These are phyloP conservation scores for Sakesphorus luctuosus DNA, from an alignment of 2,113 vertebrate genomes.

Conservation along the genomic window DNA sequence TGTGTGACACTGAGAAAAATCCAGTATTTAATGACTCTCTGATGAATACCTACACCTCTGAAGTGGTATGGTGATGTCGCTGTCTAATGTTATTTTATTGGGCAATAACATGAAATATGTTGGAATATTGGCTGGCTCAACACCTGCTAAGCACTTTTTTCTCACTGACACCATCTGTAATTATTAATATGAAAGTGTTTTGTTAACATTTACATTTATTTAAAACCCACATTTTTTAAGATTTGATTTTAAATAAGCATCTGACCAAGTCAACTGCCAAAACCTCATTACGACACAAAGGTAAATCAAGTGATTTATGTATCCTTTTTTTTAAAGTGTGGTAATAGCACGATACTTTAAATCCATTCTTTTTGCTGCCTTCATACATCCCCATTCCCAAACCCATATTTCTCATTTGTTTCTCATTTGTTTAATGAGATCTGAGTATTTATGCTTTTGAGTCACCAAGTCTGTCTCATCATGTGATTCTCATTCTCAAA, in stretches of 20 bases:
- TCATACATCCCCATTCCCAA: background rate
- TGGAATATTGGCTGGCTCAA: constrained; percentile 4
- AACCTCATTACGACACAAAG: background rate
- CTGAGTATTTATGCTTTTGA: background rate
- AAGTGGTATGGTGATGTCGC: constrained; percentile 30
- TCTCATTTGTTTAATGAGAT: background rate
- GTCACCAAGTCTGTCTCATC: background rate
- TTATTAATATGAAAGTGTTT: constrained; percentile 46
- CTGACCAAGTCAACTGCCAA: constrained; percentile 2
- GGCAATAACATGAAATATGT: constrained; percentile 53
- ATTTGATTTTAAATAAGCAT: constrained; percentile 25
- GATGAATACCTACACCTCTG: constrained; percentile 48
- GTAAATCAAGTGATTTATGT: background rate
- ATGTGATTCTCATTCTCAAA: background rate
- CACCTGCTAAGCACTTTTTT: constrained; percentile 51
- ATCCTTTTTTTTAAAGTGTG: background rate
- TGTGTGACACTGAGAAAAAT: constrained; percentile 21
- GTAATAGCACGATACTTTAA: background rate
- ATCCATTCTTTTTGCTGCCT: background rate
- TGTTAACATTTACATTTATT: constrained; percentile 44
- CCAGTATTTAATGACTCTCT: constrained; percentile 14
- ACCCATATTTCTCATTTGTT: background rate
- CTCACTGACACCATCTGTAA: background rate
- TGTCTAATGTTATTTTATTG: constrained; percentile 45
- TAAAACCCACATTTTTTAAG: background rate